Base-by-base conservation (phyloP, 2,888 invertebrate species). In the Perizoma affinitatum region DNA sequence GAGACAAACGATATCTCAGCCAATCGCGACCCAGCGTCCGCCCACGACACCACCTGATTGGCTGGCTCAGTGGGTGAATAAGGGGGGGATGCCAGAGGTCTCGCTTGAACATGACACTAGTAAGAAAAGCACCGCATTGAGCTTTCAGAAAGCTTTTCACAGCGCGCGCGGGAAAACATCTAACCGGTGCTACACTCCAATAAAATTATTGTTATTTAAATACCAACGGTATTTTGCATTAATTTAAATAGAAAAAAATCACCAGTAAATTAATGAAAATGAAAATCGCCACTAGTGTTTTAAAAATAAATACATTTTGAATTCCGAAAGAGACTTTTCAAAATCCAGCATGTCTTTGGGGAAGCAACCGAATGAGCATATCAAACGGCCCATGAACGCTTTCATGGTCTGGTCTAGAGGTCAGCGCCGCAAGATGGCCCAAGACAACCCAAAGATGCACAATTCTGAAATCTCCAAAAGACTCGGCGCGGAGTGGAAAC, bases 331-430 rank as follows among this genome's bases (percentile, higher is more conserved):
- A 22, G 22, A 52, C 34, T 10, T 50, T 47, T 7, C 6, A 43
- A 57, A 56, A 57, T 69, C 65, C 63, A 67, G 69, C 61, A 92
- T 92, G 92, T 92, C 92, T 52, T 75, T 91, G 66, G 88, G 85
- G 5, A 91, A 92, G 70, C 90, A 84, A 58, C 86, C 85, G 11
- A 80, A 94, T 71, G 96, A 96, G 83, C 97, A 98, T 84, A 97
- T 98, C 73, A 98, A 98, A 86, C 93, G 98, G 70, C 98, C 98
- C 0, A 98, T 98, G 98, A 98, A 98, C 84, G 97, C 97, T 4
- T 97, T 98, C 86, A 97, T 98, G 97, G 97, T 98, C 68, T 98
- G 97, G 97, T 97, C 97, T 1, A 90, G 97, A 40, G 97, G 97
- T 5, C 97, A 97, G 84, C 86, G 97, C 61, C 91, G 97, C 70